A percentile compares a stretch with the other conserved stretches of the same genome.
phyloP scores from a whole-genome alignment of 2,888 invertebrate genomes.

The Tipula helvola region DNA sequence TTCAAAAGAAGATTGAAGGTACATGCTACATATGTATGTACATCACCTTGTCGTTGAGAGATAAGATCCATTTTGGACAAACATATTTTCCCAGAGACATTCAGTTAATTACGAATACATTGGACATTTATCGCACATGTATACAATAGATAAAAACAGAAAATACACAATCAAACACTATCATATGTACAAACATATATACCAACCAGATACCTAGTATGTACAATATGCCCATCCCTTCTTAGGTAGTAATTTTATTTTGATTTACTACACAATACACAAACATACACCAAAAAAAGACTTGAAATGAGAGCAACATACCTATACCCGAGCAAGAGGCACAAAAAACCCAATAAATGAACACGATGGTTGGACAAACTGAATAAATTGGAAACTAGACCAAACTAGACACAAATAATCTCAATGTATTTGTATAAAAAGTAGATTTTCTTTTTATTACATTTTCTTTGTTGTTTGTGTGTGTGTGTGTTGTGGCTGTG shows the following conservation, averaged over 20 bases:
- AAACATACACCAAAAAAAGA: background rate
- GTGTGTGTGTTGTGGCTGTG: background rate
- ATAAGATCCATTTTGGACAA: background rate
- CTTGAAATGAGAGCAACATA: background rate
- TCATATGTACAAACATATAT: background rate
- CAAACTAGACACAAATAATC: background rate
- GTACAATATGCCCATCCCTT: background rate
- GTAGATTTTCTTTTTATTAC: background rate
- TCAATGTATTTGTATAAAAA: background rate
- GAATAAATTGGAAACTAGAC: background rate
- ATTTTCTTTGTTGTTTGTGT: background rate
- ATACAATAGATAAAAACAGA: background rate
- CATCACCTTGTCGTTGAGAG: background rate
- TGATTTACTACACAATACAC: background rate
- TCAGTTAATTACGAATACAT: background rate
- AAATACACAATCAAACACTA: background rate
- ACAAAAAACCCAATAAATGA: background rate
- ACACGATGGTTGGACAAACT: background rate
- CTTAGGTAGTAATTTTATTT: background rate
- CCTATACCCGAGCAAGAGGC: background rate
- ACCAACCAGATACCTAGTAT: background rate
- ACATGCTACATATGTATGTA: background rate
- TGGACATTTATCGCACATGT: background rate
- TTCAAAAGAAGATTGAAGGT: background rate
- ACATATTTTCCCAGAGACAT: background rate